Evolutionary conservation across 2,888 invertebrate genomes (phyloP).

Genomic region (Aelia acuminata): DNA sequence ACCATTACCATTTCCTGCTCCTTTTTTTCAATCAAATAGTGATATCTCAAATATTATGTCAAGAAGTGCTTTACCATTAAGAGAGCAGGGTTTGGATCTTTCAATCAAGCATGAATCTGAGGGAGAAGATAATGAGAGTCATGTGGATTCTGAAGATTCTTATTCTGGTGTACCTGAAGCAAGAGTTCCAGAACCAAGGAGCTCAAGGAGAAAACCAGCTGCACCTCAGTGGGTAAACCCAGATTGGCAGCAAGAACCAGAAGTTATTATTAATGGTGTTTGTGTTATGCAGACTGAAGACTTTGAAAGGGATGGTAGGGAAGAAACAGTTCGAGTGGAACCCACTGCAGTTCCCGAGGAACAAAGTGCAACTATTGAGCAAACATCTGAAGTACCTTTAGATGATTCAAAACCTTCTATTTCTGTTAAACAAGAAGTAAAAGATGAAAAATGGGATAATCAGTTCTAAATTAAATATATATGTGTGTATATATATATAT

Average conservation of each 20-base stretch:
- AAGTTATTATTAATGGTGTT: constrained; percentile 93
- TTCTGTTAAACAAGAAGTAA: constrained; percentile 65
- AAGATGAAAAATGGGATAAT: constrained; percentile 66
- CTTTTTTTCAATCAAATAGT: constrained; percentile 83
- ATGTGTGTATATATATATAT: constrained; percentile 20
- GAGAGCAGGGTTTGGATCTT: constrained; percentile 90
- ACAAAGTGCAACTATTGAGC: constrained; percentile 64
- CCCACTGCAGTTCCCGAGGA: constrained; percentile 80
- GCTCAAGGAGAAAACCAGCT: constrained; percentile 90
- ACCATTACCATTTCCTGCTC: constrained; percentile 79
- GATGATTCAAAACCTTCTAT: constrained; percentile 63
- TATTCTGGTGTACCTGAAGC: constrained; percentile 67
- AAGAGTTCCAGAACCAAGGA: constrained; percentile 67
- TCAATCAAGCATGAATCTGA: constrained; percentile 84
- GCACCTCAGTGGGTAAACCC: constrained; percentile 99
- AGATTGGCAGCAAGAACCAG: constrained; percentile 85
- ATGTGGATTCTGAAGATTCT: constrained; percentile 66
- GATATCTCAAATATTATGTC: constrained; percentile 84
- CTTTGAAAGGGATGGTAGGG: constrained; percentile 70
- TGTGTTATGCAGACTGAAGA: constrained; percentile 89
- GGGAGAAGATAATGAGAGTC: constrained; percentile 83
- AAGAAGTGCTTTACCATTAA: constrained; percentile 74
- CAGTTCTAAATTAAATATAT: constrained; percentile 64
- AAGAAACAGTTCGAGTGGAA: constrained; percentile 83
- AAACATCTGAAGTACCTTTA: constrained; percentile 58